Evolutionary conservation across 2,888 invertebrate species (phyloP), one percentile per base, ranked within the genome.

Genomic region (Mythimna loreyi): DNA sequence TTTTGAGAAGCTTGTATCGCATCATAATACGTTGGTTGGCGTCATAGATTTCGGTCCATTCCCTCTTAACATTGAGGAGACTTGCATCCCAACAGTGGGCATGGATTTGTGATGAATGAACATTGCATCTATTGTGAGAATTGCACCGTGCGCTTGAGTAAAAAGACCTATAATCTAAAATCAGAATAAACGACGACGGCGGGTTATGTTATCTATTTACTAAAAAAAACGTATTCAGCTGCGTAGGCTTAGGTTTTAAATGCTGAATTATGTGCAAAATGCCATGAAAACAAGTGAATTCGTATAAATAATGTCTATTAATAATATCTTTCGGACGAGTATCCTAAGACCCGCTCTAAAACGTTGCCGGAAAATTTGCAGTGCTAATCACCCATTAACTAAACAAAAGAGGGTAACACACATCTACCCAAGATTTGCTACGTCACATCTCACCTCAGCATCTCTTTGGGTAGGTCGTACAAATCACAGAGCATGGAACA

Each of bases 361-460:
- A 19, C 19, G 30, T 5, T 2, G 19, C 21, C 4, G 19, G 36
- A 50, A 68, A 78, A 65, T 59, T 53, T 58, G 50, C 55, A 49
- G 53, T 53, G 53, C 36, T 66, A 67, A 75, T 59, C 59, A 71
- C 45, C 58, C 69, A 77, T 83, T 74, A 81, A 56, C 33, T 36
- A 64, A 81, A 83, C 81, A 81, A 83, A 81, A 67, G 81, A 55
- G 49, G 28, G n/a, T 57, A 50, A 64, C 60, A 45, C 52, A 60
- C 21, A 67, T 40, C 56, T 55, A 50, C 30, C 66, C 30, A 56
- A 77, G 71, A 77, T 81, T 72, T 67, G 66, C 67, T 61, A 25
- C 74, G 62, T 83, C 74, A 81, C 83, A 83, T 81, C 84, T 58
- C 53, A 49, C 57, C 55, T 52, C 30, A 64, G 47, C 56, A 78